phyloP scores from a whole-genome alignment of 2,888 invertebrate genomes.

The Hoplodrina ambigua region DNA sequence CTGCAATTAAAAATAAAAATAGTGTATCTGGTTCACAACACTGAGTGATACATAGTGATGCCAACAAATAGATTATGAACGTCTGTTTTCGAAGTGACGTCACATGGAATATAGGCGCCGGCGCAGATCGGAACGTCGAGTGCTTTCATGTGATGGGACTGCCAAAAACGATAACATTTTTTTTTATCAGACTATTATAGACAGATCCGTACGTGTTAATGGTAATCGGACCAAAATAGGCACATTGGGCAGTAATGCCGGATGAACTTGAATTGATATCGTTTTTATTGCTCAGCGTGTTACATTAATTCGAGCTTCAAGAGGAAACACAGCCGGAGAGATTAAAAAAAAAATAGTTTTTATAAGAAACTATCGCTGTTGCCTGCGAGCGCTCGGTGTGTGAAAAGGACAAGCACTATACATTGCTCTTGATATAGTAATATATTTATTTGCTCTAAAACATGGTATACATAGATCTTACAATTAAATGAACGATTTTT shows the following conservation, averaged over 20 bases:
- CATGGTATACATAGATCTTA: too few relatives aligned
- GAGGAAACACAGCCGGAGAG: too few relatives aligned
- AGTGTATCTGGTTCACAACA: conserved; percentile 44
- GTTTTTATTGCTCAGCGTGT: conserved; percentile 14
- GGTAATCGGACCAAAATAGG: conserved; percentile 5
- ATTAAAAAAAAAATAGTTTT: too few relatives aligned
- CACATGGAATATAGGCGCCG: conserved; percentile 66
- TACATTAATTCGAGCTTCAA: background rate
- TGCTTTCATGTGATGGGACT: conserved; percentile 63
- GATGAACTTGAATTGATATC: conserved; percentile 27
- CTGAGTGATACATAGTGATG: conserved; percentile 41
- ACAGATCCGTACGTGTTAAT: conserved; percentile 47
- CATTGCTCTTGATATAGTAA: too few relatives aligned
- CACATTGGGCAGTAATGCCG: conserved; percentile 17
- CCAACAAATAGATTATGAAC: conserved; percentile 51
- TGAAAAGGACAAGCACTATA: too few relatives aligned
- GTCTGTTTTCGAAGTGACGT: conserved; percentile 64
- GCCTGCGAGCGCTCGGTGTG: too few relatives aligned
- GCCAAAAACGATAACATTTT: conserved; percentile 59
- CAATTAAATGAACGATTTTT: too few relatives aligned
- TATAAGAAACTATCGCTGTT: too few relatives aligned
- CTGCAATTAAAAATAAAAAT: conserved; percentile 31
- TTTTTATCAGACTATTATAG: conserved; percentile 30
- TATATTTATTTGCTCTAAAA: too few relatives aligned
- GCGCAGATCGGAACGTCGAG: conserved; percentile 69